Percentiles rank a stretch among this genome's conserved stretches.
Conservation (phyloP, 2,113 vertebrate species). For the Lophius piscatorius region DNA sequence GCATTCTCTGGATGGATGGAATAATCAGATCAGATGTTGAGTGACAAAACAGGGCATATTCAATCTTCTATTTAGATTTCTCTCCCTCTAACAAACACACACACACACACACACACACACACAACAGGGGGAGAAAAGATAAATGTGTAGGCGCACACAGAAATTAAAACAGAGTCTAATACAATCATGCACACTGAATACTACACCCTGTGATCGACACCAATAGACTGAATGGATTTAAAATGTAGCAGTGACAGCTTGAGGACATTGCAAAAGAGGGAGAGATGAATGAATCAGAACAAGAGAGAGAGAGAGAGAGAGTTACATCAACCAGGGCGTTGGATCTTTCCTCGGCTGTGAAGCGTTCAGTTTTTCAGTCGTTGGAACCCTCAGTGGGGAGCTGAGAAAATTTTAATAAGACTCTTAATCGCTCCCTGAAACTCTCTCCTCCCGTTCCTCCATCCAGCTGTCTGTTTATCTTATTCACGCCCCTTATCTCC, state of each 20-base stretch:
- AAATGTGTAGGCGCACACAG: too few species aligned
- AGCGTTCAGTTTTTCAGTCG: slow-evolving; percentile 40
- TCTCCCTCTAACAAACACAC: too few species aligned
- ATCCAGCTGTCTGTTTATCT: not conserved
- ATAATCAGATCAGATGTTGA: too few species aligned
- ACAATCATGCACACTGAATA: not conserved
- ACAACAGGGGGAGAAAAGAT: too few species aligned
- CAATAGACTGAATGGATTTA: slow-evolving; percentile 59
- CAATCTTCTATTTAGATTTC: too few species aligned
- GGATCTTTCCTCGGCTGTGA: slow-evolving; percentile 49
- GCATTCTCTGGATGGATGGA: too few species aligned
- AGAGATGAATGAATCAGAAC: slow-evolving; percentile 19
- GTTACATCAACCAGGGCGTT: not conserved
- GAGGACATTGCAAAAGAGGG: slow-evolving; percentile 36
- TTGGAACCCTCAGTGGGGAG: slow-evolving; percentile 51
- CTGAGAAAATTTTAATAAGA: slow-evolving; percentile 58
- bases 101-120: slow-evolving; percentile 12
- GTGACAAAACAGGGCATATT: too few species aligned
- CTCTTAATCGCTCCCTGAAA: slow-evolving; percentile 47
- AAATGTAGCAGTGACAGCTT: slow-evolving; percentile 41
- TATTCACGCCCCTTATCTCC: not conserved
- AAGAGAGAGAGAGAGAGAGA: slow-evolving; percentile 13
- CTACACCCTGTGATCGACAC: slow-evolving; percentile 40
- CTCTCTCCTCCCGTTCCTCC: slow-evolving; percentile 7
- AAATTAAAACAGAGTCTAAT: slow-evolving; percentile 19